phyloP scores from a whole-genome alignment of 1,140 invertebrate genomes.

The Drosophila sp. region DNA sequence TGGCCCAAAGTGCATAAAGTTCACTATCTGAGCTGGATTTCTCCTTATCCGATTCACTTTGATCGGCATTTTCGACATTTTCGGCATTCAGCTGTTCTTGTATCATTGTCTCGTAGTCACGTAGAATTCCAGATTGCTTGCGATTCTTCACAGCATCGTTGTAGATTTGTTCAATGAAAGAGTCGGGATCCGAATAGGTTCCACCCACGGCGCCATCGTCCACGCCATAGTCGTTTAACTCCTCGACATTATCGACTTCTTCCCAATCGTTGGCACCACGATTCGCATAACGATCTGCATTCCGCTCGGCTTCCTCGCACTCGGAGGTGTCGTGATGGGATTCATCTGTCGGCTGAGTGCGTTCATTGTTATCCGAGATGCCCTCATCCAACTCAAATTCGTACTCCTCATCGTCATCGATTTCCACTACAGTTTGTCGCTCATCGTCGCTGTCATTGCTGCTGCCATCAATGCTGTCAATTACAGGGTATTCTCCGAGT shows the following conservation, averaged over 20 bases:
- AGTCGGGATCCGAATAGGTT: slow-evolving; percentile 72
- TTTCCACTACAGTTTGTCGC: slow-evolving; percentile 78
- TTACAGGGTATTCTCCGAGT: slow-evolving; percentile 29
- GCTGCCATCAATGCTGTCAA: slow-evolving; percentile 45
- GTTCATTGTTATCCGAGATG: slow-evolving; percentile 79
- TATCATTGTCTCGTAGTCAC: slow-evolving; percentile 77
- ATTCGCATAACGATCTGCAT: slow-evolving; percentile 77
- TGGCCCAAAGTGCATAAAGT: slow-evolving; percentile 68
- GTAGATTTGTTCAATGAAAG: slow-evolving; percentile 82
- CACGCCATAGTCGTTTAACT: slow-evolving; percentile 55
- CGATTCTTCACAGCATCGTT: slow-evolving; percentile 79
- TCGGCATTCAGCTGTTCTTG: slow-evolving; percentile 68
- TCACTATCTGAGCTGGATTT: slow-evolving; percentile 69
- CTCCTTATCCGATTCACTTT: slow-evolving; percentile 67
- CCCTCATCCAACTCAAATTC: slow-evolving; percentile 78
- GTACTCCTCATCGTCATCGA: slow-evolving; percentile 73
- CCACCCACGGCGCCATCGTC: slow-evolving; percentile 78
- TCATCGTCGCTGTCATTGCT: slow-evolving; percentile 80
- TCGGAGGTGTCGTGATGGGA: slow-evolving; percentile 81
- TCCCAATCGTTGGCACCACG: slow-evolving; percentile 75
- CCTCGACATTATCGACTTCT: slow-evolving; percentile 63
- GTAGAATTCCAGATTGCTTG: slow-evolving; percentile 75
- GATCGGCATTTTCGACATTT: slow-evolving; percentile 40
- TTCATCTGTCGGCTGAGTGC: slow-evolving; percentile 78
- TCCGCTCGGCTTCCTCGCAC: slow-evolving; percentile 80